Conservation (phyloP, 2,797 vertebrate genomes). For the Mustela erminea region DNA sequence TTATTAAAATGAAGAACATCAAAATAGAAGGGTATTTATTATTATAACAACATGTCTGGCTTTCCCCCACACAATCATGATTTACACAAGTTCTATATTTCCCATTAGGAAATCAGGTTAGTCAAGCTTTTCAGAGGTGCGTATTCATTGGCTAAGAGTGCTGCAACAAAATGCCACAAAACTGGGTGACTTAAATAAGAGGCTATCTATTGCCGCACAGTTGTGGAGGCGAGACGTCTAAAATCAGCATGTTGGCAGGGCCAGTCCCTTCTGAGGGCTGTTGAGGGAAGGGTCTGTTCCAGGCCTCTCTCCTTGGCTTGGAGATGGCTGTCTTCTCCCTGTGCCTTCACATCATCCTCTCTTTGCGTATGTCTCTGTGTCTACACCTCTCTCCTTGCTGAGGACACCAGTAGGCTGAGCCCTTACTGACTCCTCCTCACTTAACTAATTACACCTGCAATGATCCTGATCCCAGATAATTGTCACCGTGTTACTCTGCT, state of each 20-base stretch:
- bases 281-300: neutral
- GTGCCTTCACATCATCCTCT: neutral
- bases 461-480: neutral
- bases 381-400: neutral
- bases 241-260: neutral
- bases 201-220: neutral
- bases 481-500: neutral
- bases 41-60: neutral
- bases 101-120: neutral
- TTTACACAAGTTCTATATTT: neutral
- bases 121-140: neutral
- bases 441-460: neutral
- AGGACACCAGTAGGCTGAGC: neutral
- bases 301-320: neutral
- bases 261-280: neutral
- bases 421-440: neutral
- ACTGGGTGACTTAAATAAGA: too few relatives aligned
- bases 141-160: neutral
- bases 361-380: neutral
- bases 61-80: neutral
- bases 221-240: neutral
- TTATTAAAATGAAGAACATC: slow-evolving; percentile 46
- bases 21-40: neutral
- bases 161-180: neutral
- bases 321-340: neutral